Evolutionary conservation across 2,797 vertebrate genomes (phyloP).

Genomic region (Rhodeus uyekii): DNA sequence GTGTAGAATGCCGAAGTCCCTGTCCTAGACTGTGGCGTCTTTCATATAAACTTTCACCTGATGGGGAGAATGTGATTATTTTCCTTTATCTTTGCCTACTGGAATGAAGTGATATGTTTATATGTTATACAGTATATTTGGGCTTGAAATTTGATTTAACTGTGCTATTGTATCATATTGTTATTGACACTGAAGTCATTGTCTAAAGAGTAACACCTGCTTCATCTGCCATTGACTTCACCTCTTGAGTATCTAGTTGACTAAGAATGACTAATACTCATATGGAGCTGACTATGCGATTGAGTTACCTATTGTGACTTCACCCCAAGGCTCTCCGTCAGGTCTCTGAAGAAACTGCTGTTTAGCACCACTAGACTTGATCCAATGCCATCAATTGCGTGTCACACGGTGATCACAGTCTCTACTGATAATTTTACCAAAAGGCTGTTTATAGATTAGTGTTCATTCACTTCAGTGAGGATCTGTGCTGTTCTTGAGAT

Average conservation of each 20-base stretch:
- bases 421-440: neutral
- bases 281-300: neutral
- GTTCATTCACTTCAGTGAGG: conserved; percentile 37
- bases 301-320: conserved; percentile 45
- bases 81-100: conserved; percentile 22
- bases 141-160: conserved; percentile 12
- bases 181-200: conserved; percentile 6
- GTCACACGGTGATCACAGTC: neutral
- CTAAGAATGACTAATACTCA: conserved; percentile 12
- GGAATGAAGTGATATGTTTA: conserved; percentile 10
- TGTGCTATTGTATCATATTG: neutral
- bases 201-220: neutral
- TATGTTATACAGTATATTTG: conserved; percentile 5
- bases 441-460: conserved; percentile 23
- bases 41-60: conserved; percentile 46
- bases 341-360: conserved; percentile 15
- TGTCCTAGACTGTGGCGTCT: conserved; percentile 6
- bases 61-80: conserved; percentile 27
- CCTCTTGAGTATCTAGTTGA: neutral
- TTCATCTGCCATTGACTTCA: neutral
- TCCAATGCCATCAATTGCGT: neutral
- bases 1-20: conserved; percentile 47
- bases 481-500: conserved; percentile 61
- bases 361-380: neutral
- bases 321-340: conserved; percentile 45